phyloP scores from a whole-genome alignment of 2,888 invertebrate genomes.

The Steinernema scapterisci region DNA sequence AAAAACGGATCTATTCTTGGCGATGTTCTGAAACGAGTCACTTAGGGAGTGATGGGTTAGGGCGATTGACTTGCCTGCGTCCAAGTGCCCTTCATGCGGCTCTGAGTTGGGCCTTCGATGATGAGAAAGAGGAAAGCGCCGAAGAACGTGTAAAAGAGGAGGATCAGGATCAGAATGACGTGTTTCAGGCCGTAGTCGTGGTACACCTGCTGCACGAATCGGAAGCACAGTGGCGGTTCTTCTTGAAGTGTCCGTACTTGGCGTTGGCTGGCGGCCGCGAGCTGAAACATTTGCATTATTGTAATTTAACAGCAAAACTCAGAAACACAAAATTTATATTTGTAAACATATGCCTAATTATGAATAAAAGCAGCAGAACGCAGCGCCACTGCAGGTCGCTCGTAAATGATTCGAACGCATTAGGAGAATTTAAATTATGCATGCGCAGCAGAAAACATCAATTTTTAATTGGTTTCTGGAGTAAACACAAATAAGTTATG shows the following conservation, averaged over 20 bases:
- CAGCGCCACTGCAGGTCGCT: no score
- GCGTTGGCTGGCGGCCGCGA: slow-evolving; percentile 43
- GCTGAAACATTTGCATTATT: no score
- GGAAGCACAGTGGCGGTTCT: slow-evolving; percentile 54
- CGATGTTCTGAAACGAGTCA: slow-evolving; percentile 41
- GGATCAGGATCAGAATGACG: slow-evolving; percentile 50
- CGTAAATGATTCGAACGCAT: no score
- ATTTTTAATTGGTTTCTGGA: no score
- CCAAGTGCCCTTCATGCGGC: slow-evolving; percentile 45
- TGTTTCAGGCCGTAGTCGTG: slow-evolving; percentile 53
- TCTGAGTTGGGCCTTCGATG: slow-evolving; percentile 51
- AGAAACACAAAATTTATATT: no score
- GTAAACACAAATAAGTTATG: no score
- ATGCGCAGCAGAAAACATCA: no score
- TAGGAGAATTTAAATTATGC: no score
- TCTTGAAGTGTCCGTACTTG: slow-evolving; percentile 50
- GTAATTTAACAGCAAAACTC: no score
- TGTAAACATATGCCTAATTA: no score
- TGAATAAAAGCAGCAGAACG: no score
- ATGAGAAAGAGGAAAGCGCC: slow-evolving; percentile 53
- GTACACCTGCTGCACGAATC: slow-evolving; percentile 52
- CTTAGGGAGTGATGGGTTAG: background rate
- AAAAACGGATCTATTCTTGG: slow-evolving; percentile 43
- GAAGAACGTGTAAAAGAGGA: slow-evolving; percentile 49
- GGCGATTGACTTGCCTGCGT: slow-evolving; percentile 19